phyloP scores from a whole-genome alignment of 2,113 vertebrate species.

The Psephotus haematonotus region DNA sequence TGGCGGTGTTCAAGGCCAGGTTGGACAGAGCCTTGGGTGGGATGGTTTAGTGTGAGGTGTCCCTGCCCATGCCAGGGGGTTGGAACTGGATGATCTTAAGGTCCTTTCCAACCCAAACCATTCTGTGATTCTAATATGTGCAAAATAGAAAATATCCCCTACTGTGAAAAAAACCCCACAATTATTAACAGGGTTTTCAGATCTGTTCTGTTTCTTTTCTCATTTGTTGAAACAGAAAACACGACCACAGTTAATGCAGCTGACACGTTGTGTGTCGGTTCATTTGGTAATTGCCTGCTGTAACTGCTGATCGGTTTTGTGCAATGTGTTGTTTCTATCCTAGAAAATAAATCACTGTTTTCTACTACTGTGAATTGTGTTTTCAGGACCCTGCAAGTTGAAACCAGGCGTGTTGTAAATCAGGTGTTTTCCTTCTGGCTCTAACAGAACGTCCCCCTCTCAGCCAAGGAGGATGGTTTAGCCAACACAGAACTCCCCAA shows the following conservation, averaged over 20 bases:
- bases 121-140: too few species aligned
- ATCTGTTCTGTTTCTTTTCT: not conserved
- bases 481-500: not conserved
- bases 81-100: too few species aligned
- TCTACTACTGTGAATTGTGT: not conserved
- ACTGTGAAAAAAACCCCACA: rapidly evolving
- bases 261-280: rapidly evolving
- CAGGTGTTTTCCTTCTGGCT: not conserved
- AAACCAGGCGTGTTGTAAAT: not conserved
- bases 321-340: not conserved
- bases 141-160: not conserved
- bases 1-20: too few species aligned
- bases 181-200: not conserved
- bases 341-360: not conserved
- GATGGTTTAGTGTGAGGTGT: too few species aligned
- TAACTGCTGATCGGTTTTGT: not conserved
- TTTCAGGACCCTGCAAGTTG: not conserved
- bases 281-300: not conserved
- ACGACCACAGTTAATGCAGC: not conserved
- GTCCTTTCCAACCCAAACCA: too few species aligned
- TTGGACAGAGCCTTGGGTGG: too few species aligned
- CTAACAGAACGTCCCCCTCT: not conserved
- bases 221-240: not conserved
- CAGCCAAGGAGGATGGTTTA: not conserved
- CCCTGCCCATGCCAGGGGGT: too few species aligned